Evolutionary conservation across 2,888 invertebrate species (phyloP), one percentile per base, ranked within the genome.

Genomic region (Acanthacorydalis orientalis): DNA sequence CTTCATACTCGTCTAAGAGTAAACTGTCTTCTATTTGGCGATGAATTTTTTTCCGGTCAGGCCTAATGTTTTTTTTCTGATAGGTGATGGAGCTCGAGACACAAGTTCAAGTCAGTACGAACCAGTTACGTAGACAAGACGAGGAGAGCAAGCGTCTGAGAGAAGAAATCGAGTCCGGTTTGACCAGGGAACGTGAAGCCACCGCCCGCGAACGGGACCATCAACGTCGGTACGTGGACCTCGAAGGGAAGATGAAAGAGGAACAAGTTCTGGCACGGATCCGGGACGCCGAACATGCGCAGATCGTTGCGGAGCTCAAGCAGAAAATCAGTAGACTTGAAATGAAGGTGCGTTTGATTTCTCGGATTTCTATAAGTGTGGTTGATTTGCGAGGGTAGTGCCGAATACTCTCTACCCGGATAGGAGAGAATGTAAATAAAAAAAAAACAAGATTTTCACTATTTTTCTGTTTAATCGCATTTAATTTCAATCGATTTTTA

Each of bases 81-180:
- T 52, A 78, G 78, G 80, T 83, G 0, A 88, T 96, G 96, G 96
- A 97, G 65, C 72, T 96, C 44, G 96, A 96, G 66, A 93, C 96
- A 1, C 95, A 93, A 63, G 87, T 89, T 41, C 88, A 89, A 63
- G 88, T 90, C 1, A 84, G 87, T 51, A 86, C 87, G 23, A 90
- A 90, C 65, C 89, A 89, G 63, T 65, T 89, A 52, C 75, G 86
- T 37, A 75, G 97, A 9, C 92, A 95, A 65, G 96, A 96, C 58
- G 95, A 95, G 51, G 93, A 95, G 60, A 82, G 89, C 56, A 85
- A 89, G 59, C 77, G 78, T 57, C 69, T 93, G 47, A 76, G 82
- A 40, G 89, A 89, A 51, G 79, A 80, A 51, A 65, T 91, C 14
- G 92, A 93, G 55, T 69, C 74, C 45, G 79, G 81, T 3, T 72